These are phyloP conservation scores for Leptoteleia sp. DNA, from an alignment of 1,140 invertebrate genomes.

Conservation along the genomic window DNA sequence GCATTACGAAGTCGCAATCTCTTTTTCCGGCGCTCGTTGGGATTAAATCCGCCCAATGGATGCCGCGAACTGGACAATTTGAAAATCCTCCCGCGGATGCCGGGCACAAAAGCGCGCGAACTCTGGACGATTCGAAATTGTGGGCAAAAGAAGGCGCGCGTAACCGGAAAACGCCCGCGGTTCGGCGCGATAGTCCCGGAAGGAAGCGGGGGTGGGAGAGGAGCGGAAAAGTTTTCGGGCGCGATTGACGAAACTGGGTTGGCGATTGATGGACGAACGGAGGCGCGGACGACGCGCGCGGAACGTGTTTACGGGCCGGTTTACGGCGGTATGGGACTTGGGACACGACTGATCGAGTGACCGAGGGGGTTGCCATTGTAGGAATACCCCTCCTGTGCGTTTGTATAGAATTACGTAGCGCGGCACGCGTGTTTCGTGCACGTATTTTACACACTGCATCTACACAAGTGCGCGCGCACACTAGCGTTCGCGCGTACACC, in stretches of 20 bases:
- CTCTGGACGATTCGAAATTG: conserved; percentile 11
- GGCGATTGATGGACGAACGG: conserved; percentile 22
- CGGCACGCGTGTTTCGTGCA: conserved; percentile 51
- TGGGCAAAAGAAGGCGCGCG: not conserved
- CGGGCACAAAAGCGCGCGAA: conserved; percentile 43
- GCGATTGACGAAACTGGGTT: conserved; percentile 11
- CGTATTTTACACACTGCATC: conserved; percentile 33
- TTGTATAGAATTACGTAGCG: conserved; percentile 77
- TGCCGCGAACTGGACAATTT: no score
- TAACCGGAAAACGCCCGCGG: not conserved
- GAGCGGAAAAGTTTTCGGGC: not conserved
- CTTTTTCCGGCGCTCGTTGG: no score
- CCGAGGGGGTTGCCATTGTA: conserved; percentile 80
- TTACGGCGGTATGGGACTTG: conserved; percentile 74
- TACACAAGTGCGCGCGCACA: conserved; percentile 48
- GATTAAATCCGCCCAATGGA: no score
- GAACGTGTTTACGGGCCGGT: conserved; percentile 67
- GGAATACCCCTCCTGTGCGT: conserved; percentile 78
- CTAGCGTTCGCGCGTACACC: conserved; percentile 47
- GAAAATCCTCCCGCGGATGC: not conserved
- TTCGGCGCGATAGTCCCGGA: no score
- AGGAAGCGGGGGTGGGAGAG: no score
- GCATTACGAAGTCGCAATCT: no score
- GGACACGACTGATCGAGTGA: conserved; percentile 81
- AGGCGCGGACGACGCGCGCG: conserved; percentile 43